Evolutionary conservation across 2,888 invertebrate species (phyloP), one percentile per base, ranked within the genome.

Genomic region (Sphaerophoria rueppellii): DNA sequence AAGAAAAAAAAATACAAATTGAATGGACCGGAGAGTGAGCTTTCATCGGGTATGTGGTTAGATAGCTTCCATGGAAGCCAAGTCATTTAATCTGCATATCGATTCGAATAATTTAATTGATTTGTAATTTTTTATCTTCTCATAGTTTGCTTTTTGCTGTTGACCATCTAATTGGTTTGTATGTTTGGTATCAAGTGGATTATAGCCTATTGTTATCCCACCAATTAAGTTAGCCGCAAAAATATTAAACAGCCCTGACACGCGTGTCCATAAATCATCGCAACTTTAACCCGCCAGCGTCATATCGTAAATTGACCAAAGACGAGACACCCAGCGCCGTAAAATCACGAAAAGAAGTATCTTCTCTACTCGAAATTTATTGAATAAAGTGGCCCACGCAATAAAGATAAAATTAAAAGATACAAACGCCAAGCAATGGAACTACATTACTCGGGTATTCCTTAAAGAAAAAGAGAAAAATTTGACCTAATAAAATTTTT

Each of bases 51-150:
- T 55, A 16, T 58, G 35, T 50, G 14, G 60, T 34, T 40, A 9
- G 11, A 40, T 24, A 34, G 52, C 76, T 80, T 58, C 76, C 76
- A 71, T 73, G 61, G 80, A 80, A 80, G 75, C 67, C 72, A 48
- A 79, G 54, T 61, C 67, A 72, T 79, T 83, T 78, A 69, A 83
- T 83, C 67, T 80, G 76, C 80, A 85, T 85, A 76, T 61, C 72
- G 72, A 80, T 80, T 80, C 60, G 46, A 72, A 69, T 60, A 61
- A 57, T 50, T 76, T 80, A 80, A 82, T 82, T 69, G 82, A 73
- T 77, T 77, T 72, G 60, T 77, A 82, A 76, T 80, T 85, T 85
- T 79, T 75, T 58, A 71, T 65, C 54, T 34, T 80, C 80, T 85
- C 74, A 71, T 54, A 71, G 58, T 48, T 34, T 24, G 24, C 24